phyloP scores from a whole-genome alignment of 2,113 vertebrate genomes.

The Oryzias curvinotus region DNA sequence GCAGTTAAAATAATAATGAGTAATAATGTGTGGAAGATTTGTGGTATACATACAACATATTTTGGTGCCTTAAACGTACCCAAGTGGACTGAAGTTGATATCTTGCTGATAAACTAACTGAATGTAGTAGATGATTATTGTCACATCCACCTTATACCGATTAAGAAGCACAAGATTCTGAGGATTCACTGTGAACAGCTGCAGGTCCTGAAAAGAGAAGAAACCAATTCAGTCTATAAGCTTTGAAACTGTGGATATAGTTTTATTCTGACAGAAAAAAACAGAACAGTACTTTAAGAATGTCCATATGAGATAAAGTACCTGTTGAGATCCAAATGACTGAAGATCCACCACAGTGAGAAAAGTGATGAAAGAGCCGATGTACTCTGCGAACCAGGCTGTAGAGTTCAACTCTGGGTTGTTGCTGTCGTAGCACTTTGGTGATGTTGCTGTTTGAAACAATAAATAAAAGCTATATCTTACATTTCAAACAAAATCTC shows the following conservation, averaged over 20 bases:
- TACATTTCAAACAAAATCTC: too few species aligned
- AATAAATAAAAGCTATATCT: neutral
- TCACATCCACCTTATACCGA: slow-evolving; percentile 16
- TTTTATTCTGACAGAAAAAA: too few species aligned
- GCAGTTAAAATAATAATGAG: too few species aligned
- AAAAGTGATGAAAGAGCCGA: slow-evolving; percentile 66
- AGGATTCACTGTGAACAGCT: slow-evolving; percentile 64
- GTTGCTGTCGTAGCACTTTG: slow-evolving; percentile 66
- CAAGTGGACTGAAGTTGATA: slow-evolving; percentile 63
- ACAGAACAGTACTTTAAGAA: too few species aligned
- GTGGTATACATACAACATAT: neutral
- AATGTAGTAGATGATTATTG: slow-evolving; percentile 61
- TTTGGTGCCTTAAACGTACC: slow-evolving; percentile 56
- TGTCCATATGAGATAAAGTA: slow-evolving; percentile 13
- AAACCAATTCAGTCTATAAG: too few species aligned
- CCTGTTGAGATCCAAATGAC: slow-evolving; percentile 59
- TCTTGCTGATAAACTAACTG: slow-evolving; percentile 63
- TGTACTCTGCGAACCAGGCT: slow-evolving; percentile 77
- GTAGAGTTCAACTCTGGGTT: slow-evolving; percentile 72
- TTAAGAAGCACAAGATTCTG: slow-evolving; percentile 69
- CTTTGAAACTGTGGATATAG: too few species aligned
- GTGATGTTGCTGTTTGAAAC: slow-evolving; percentile 40
- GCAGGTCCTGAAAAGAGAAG: slow-evolving; percentile 50
- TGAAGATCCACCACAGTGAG: slow-evolving; percentile 62
- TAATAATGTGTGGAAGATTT: neutral